Conservation (phyloP, 2,797 vertebrate species). For the Gambusia yucatana region DNA sequence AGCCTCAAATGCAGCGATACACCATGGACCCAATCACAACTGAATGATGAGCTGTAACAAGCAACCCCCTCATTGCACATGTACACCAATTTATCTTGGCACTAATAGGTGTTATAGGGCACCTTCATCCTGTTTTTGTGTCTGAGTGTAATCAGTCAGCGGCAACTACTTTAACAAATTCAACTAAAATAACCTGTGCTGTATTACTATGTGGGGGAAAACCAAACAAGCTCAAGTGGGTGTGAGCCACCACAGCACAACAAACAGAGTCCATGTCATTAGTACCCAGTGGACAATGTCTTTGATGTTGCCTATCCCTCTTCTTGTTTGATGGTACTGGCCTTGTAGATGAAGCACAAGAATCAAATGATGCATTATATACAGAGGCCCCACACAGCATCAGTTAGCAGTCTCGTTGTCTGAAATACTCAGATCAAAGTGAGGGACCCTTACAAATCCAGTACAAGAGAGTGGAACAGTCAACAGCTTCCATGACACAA, state of each 20-base stretch:
- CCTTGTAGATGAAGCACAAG: conserved; percentile 67
- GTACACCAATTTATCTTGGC: neutral
- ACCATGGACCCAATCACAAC: conserved; percentile 6
- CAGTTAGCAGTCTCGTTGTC: conserved; percentile 51
- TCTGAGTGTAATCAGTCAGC: conserved; percentile 33
- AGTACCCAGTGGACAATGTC: conserved; percentile 54
- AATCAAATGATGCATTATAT: conserved; percentile 71
- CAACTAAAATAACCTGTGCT: conserved; percentile 30
- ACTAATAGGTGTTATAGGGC: conserved; percentile 17
- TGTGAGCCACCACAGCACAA: conserved; percentile 45
- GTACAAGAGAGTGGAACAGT: conserved; percentile 45
- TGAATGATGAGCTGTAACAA: conserved; percentile 16
- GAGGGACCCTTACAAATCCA: conserved; percentile 37
- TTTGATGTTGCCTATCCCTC: conserved; percentile 70
- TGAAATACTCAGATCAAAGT: conserved; percentile 63
- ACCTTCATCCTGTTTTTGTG: conserved; percentile 20
- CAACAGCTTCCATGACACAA: conserved; percentile 39
- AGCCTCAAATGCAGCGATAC: neutral
- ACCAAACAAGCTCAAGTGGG: conserved; percentile 35
- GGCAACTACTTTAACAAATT: conserved; percentile 30
- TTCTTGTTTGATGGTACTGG: conserved; percentile 71
- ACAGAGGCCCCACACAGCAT: conserved; percentile 45
- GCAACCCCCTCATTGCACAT: conserved; percentile 11
- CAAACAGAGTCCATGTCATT: conserved; percentile 64
- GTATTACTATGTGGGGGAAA: conserved; percentile 10